A percentile compares a stretch with the other conserved stretches of the same genome.
Evolutionary conservation across 2,888 invertebrate species (phyloP).

Genomic region (Synanthedon andrenaeformis): DNA sequence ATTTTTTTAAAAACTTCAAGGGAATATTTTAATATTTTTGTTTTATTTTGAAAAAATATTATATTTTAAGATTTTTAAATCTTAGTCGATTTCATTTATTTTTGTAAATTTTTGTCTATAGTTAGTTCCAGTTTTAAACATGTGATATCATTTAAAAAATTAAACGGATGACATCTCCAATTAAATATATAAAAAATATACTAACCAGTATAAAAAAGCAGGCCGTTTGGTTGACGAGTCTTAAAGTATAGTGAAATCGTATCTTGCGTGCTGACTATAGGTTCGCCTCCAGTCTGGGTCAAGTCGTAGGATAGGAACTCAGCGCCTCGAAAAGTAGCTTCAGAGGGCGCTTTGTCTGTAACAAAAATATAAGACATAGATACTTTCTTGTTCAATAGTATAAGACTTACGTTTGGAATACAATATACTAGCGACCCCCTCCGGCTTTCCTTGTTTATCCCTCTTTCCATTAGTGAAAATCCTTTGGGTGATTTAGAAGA

Average conservation of each 20-base stretch:
- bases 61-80: too few relatives aligned
- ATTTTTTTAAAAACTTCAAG: too few relatives aligned
- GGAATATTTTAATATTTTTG: too few relatives aligned
- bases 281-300: conserved; percentile 86
- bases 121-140: too few relatives aligned
- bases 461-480: too few relatives aligned
- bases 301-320: conserved; percentile 94
- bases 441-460: too few relatives aligned
- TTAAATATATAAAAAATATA: background rate
- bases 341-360: conserved; percentile 92
- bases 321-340: conserved; percentile 91
- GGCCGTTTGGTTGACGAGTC: conserved; percentile 89
- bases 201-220: conserved; percentile 92
- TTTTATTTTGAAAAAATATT: too few relatives aligned
- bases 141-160: background rate
- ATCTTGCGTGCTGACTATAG: conserved; percentile 91
- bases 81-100: too few relatives aligned
- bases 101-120: too few relatives aligned
- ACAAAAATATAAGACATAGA: conserved; percentile 18
- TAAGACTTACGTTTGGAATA: background rate
- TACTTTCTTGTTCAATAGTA: background rate
- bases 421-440: too few relatives aligned
- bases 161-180: background rate
- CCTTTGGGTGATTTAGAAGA: too few relatives aligned
- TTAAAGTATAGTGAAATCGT: conserved; percentile 92